These are phyloP conservation scores for Labia minor DNA, from an alignment of 2,888 invertebrate genomes.

Conservation along the genomic window DNA sequence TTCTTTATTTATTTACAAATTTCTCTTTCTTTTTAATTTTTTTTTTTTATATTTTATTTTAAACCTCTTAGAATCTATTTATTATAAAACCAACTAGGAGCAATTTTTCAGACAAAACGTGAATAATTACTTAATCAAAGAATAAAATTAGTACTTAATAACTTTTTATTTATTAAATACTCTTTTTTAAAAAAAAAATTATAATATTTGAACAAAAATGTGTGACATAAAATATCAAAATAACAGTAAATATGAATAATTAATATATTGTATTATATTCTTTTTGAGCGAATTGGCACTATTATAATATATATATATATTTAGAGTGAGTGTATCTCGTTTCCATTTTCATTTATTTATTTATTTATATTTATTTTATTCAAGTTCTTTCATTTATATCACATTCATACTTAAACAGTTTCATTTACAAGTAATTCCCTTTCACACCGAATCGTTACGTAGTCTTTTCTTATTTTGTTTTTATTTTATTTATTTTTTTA, in stretches of 20 bases:
- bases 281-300: constrained; percentile 4
- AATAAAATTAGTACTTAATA: too few species aligned
- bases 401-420: neutral
- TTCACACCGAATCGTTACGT: neutral
- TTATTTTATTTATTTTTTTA: too few species aligned
- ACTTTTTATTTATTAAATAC: too few species aligned
- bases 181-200: neutral
- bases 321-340: neutral
- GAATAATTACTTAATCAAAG: too few species aligned
- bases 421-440: neutral
- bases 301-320: too few species aligned
- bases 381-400: neutral
- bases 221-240: neutral
- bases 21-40: neutral
- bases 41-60: neutral
- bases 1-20: neutral
- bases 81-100: neutral
- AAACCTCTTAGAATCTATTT: neutral
- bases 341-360: neutral
- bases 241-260: too few species aligned
- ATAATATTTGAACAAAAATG: neutral
- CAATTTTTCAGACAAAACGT: neutral
- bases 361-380: neutral
- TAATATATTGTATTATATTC: neutral
- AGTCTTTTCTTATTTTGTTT: too few species aligned